Evolutionary conservation across 2,113 vertebrate species (phyloP).

Genomic region (Macrotis lagotis): DNA sequence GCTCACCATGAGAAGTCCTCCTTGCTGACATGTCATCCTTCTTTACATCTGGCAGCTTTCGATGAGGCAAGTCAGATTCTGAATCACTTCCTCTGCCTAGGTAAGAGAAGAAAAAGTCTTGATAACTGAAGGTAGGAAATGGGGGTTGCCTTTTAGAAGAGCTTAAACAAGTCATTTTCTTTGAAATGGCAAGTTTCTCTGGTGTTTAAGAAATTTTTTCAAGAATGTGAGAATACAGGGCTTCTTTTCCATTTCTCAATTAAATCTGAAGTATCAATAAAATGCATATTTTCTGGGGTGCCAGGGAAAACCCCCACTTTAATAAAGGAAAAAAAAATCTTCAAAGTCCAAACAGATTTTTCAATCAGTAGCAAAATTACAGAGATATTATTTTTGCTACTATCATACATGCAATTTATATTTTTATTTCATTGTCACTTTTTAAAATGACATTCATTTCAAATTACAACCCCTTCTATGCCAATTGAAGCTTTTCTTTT

Average conservation of each 20-base stretch:
- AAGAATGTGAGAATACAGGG: not conserved
- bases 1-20: constrained; percentile 93
- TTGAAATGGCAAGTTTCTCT: not conserved
- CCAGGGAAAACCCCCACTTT: constrained; percentile 16
- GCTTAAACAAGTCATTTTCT: not conserved
- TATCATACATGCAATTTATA: not conserved
- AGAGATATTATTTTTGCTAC: not conserved
- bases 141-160: not conserved
- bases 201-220: not conserved
- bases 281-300: not conserved
- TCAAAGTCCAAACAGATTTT: not conserved
- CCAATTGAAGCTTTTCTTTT: not conserved
- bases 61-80: constrained; percentile 91
- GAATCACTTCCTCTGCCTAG: constrained; percentile 97
- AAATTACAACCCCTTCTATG: not conserved
- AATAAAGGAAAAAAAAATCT: not conserved
- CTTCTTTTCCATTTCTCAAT: constrained; percentile 11
- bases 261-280: not conserved
- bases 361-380: not conserved
- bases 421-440: not conserved
- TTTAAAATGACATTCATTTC: not conserved
- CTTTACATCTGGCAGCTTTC: constrained; percentile 94
- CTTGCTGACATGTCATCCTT: constrained; percentile 97
- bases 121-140: not conserved
- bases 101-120: not conserved